Conservation (phyloP, 2,797 vertebrate species). For the Sylvilagus floridanus region DNA sequence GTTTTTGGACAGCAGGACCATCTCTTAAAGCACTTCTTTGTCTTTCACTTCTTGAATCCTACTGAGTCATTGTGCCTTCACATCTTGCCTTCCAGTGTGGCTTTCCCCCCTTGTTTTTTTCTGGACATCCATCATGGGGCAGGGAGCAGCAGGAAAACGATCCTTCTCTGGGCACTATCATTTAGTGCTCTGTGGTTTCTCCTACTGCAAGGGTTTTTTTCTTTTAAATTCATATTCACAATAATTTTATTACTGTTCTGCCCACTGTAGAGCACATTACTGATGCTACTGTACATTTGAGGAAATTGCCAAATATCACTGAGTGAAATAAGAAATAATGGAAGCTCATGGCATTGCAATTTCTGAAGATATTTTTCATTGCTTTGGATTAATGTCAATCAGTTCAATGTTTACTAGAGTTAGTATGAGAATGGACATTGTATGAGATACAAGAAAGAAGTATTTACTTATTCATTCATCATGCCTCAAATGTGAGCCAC, state of each 20-base stretch:
- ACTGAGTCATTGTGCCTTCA: not conserved
- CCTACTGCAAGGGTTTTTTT: not conserved
- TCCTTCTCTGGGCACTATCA: not conserved
- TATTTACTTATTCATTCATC: not conserved
- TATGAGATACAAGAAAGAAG: not conserved
- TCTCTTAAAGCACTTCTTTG: not conserved
- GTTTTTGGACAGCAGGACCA: not conserved
- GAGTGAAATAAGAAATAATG: constrained; percentile 25
- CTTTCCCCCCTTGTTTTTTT: not conserved
- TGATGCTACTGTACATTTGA: constrained; percentile 24
- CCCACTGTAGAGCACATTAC: not conserved
- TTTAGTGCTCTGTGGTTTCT: not conserved
- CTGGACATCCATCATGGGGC: not conserved
- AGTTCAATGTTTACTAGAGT: not conserved
- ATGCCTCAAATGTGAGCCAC: not conserved
- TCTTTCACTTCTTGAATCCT: not conserved
- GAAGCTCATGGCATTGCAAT: not conserved
- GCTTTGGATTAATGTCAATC: not conserved
- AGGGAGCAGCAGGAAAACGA: not conserved
- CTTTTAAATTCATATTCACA: not conserved
- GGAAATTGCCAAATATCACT: constrained; percentile 10
- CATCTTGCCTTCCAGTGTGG: not conserved
- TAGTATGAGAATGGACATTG: not conserved
- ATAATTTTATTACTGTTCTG: not conserved
- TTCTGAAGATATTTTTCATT: constrained; percentile 12